These are phyloP conservation scores for Hypomesus transpacificus DNA, from an alignment of 2,113 vertebrate species.

Conservation along the genomic window DNA sequence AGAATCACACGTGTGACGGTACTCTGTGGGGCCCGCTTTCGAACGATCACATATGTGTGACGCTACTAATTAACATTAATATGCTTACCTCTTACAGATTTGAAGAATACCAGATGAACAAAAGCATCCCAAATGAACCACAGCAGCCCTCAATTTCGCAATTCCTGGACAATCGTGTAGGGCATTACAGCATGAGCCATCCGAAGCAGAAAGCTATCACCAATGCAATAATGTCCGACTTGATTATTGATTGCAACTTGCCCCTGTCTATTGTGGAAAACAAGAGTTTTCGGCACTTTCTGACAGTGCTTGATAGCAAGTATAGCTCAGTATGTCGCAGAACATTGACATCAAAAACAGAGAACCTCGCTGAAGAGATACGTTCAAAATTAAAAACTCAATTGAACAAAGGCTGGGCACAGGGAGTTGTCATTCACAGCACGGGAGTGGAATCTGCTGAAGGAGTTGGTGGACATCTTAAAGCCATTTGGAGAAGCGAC, in stretches of 20 bases:
- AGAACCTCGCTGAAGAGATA: conserved; percentile 15
- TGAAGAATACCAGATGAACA: conserved; percentile 12
- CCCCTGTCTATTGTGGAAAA: conserved; percentile 13
- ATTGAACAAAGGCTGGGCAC: conserved; percentile 6
- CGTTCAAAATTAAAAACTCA: conserved; percentile 23
- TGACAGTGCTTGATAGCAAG: conserved; percentile 21
- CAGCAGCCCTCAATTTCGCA: background rate
- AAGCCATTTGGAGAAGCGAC: conserved; percentile 33
- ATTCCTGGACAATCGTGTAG: background rate
- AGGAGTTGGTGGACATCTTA: conserved; percentile 27
- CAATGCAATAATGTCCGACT: conserved; percentile 9
- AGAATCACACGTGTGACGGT: too few species aligned
- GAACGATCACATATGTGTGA: too few species aligned
- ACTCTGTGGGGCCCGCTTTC: too few species aligned
- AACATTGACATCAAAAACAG: conserved; percentile 13
- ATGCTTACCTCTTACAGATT: too few species aligned
- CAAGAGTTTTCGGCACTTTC: conserved; percentile 18
- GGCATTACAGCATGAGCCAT: conserved; percentile 5
- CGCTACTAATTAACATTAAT: too few species aligned
- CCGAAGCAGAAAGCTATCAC: conserved; percentile 17
- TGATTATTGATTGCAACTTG: too few species aligned
- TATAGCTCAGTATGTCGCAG: conserved; percentile 16
- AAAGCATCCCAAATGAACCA: background rate
- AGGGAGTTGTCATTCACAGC: conserved; percentile 8
- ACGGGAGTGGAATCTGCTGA: conserved; percentile 20